Conservation (phyloP, 1,140 invertebrate species). For the Sinella curviseta region DNA sequence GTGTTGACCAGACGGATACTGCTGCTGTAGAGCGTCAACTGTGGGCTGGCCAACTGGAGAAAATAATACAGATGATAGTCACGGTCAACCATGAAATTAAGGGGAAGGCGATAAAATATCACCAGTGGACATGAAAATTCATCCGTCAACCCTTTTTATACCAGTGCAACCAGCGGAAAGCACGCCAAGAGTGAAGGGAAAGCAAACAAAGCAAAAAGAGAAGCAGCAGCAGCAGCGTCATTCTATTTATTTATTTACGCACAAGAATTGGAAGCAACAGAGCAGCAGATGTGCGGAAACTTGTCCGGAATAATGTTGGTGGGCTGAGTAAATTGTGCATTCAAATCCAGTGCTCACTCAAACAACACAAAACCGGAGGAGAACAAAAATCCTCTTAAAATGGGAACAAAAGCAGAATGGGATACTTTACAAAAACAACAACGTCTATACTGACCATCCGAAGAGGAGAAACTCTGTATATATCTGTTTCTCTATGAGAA, state of each 20-base stretch:
- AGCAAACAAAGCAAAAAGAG: neutral
- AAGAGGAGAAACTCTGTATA: too few relatives aligned
- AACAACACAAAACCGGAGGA: neutral
- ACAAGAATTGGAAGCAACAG: neutral
- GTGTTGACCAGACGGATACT: neutral
- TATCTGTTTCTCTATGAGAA: too few relatives aligned
- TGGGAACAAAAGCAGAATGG: neutral
- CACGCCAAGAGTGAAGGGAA: neutral
- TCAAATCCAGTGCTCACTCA: neutral
- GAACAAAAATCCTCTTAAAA: neutral
- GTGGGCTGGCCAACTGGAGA: neutral
- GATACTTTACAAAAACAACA: neutral
- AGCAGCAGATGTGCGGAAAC: neutral
- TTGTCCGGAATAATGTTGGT: neutral
- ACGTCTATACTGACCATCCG: too few relatives aligned
- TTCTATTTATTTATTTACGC: neutral
- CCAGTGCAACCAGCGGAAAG: neutral
- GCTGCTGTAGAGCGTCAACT: neutral
- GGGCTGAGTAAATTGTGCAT: neutral
- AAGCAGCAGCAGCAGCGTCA: neutral
- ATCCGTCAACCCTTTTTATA: neutral
- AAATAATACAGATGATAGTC: neutral
- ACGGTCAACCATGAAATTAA: slow-evolving; percentile 24
- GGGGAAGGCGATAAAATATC: slow-evolving; percentile 22
- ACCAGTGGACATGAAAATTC: slow-evolving; percentile 21